Evolutionary conservation across 2,113 vertebrate genomes (phyloP), one percentile per base, ranked within the genome.

Genomic region (Microcebus ravelobensis): DNA sequence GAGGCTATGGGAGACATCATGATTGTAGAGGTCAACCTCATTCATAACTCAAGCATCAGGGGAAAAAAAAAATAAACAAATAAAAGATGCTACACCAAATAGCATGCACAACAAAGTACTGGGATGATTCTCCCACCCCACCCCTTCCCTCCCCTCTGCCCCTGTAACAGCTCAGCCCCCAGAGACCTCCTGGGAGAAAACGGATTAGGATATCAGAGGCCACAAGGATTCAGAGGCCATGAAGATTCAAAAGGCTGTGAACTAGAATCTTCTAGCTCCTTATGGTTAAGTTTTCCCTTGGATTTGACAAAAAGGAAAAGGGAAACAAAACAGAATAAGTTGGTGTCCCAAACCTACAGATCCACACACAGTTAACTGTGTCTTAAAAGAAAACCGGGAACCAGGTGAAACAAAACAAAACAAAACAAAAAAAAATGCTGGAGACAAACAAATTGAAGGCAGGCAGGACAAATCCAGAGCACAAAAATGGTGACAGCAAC

Each of bases 21-120:
- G 99, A 99, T 98, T 98, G 98, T 94, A 90, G 93, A 97, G 98
- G 97, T 96, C 95, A 89, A 95, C 88, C 87, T 97, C 96, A 29
- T 96, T 92, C 97, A 94, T 97, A 98, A 98, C 79, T 84, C 95
- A 90, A 83, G 95, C 21, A 13, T 68, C 1, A 2, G 67, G 57
- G 25, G 29, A 0, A 12, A 42, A 55, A n/a, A 59, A 17, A 36
- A 0, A 50, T 36, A 21, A 1, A 23, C 3, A 20, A 0, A 14
- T 39, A 39, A 65, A 96, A 57, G 39, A 96, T 65, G 73, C 79
- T 95, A 95, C 57, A 97, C 63, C 93, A 84, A 95, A 83, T 13
- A 89, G 95, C 98, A 98, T 98, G 98, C 98, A 96, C n/a, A 83
- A 70, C 23, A 93, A 94, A 81, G 93, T 39, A 50, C 85, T 65